These are phyloP conservation scores for Noctuana brunneofusca DNA, from an alignment of 2,888 invertebrate genomes.

Conservation along the genomic window DNA sequence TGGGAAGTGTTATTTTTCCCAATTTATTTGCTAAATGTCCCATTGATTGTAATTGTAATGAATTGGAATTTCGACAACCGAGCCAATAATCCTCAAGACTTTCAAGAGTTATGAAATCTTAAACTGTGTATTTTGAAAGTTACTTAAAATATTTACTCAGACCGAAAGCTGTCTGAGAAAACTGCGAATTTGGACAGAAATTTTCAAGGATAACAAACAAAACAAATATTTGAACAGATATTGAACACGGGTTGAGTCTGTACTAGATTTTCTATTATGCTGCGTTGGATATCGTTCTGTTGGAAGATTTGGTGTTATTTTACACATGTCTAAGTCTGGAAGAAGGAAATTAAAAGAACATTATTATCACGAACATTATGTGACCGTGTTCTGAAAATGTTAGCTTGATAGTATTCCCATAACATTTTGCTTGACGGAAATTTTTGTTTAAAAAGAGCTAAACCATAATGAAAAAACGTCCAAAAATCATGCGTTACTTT, in stretches of 20 bases:
- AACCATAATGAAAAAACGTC: too few species aligned
- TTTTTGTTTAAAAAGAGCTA: too few species aligned
- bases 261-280: conserved; percentile 2
- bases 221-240: conserved; percentile 12
- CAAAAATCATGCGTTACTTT: too few species aligned
- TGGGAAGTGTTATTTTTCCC: too few species aligned
- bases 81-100: background rate
- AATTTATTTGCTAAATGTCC: too few species aligned
- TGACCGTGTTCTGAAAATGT: too few species aligned
- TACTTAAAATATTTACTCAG: conserved; percentile 12
- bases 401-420: too few species aligned
- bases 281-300: background rate
- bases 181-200: conserved; percentile 6
- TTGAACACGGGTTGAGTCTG: background rate
- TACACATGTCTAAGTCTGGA: too few species aligned
- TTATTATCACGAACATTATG: too few species aligned
- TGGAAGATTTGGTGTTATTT: background rate
- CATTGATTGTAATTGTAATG: background rate
- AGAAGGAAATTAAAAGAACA: too few species aligned
- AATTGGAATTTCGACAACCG: background rate
- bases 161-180: background rate
- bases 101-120: background rate
- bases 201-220: conserved; percentile 20
- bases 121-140: conserved; percentile 11
- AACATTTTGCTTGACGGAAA: too few species aligned